Conservation (phyloP, 2,113 vertebrate species). For the Gymnarchus niloticus region DNA sequence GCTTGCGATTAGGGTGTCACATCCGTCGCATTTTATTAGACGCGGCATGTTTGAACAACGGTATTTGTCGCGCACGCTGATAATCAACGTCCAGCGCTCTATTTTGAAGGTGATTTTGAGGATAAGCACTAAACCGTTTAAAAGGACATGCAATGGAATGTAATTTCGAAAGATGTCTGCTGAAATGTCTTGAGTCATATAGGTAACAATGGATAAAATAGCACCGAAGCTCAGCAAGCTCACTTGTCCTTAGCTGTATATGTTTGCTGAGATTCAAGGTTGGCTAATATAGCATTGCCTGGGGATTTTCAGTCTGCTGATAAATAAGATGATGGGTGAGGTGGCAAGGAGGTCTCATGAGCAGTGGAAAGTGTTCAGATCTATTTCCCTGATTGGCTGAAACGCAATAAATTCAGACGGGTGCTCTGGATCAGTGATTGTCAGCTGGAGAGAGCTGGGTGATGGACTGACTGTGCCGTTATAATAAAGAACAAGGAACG, state of each 20-base stretch:
- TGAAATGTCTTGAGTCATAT: background rate
- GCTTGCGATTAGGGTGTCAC: background rate
- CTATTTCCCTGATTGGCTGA: conserved; percentile 5
- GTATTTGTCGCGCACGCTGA: background rate
- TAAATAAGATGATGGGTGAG: background rate
- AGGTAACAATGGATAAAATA: background rate
- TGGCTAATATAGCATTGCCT: too few species aligned
- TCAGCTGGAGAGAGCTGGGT: background rate
- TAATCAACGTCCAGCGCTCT: background rate
- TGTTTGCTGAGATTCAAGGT: background rate
- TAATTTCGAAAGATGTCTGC: background rate
- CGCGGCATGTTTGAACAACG: background rate
- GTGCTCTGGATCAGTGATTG: background rate
- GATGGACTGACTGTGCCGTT: background rate
- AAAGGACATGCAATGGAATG: background rate
- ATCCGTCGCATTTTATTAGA: background rate
- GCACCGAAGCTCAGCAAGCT: too few species aligned
- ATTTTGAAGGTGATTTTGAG: background rate
- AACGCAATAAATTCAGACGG: background rate
- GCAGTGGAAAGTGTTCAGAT: background rate
- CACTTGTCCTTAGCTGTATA: background rate
- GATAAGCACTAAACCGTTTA: background rate
- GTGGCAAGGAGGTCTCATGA: background rate
- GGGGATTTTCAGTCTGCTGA: background rate
- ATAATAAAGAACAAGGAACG: background rate